Evolutionary conservation across 2,113 vertebrate genomes (phyloP), one percentile per base, ranked within the genome.

Genomic region (Lagenorhynchus albirostris): DNA sequence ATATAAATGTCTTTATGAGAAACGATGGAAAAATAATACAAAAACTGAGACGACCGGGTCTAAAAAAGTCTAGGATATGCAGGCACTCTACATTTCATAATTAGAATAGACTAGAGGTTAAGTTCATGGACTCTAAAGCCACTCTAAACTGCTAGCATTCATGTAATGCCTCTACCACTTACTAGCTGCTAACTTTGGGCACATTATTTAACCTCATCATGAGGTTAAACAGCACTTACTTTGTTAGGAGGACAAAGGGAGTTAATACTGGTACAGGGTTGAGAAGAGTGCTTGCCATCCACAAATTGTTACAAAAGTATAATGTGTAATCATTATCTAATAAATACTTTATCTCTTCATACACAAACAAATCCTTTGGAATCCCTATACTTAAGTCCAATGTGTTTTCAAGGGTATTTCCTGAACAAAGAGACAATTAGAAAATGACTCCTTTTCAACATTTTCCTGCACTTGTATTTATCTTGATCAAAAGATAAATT

Each of bases 381-480:
- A 90, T 41, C 18, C 2, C 63, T 36, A 41, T 73, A 25, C 44
- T 82, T 60, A 26, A 41, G 58, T 79, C 25, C 82, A 94, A 23
- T 36, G 8, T 68, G n/a, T 87, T 36, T 87, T 80, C 36, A 60
- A 67, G 47, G 87, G 38, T 80, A 74, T 74, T 95, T 96, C 36
- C 25, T 38, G 38, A 96, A 83, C 21, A 55, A 81, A 85, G 26
- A 23, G 67, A 70, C 63, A 23, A 77, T 47, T 55, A 68, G 11
- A 50, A 80, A 88, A n/a, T 53, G 55, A 13, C 15, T 47, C 7
- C 2, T 70, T 96, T 11, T 91, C 26, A 88, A 50, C 1, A n/a
- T 67, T 85, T 79, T 58, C 17, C 23, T 96, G 29, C 50, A 88
- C 47, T 89, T 89, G 20, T 94, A 26, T 92, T 81, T 94, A 86